phyloP scores from a whole-genome alignment of 2,113 vertebrate species.

The Scalopus aquaticus region DNA sequence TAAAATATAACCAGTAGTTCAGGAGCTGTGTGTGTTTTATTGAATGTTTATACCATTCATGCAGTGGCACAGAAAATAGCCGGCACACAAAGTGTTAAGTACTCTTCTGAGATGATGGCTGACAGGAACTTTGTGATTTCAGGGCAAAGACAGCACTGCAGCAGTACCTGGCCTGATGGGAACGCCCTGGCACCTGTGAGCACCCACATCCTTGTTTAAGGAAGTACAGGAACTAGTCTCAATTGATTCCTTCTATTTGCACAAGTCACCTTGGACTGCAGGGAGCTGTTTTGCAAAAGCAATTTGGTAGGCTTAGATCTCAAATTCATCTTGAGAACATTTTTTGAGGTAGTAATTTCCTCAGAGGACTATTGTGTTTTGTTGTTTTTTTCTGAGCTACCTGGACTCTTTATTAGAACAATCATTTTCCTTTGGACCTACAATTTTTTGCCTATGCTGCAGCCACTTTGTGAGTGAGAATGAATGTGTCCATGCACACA shows the following conservation, averaged over 20 bases:
- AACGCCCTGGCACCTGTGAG: conserved; percentile 75
- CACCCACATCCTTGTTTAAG: conserved; percentile 83
- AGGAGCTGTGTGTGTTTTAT: too few relatives aligned
- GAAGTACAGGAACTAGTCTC: conserved; percentile 85
- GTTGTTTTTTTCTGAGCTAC: conserved; percentile 85
- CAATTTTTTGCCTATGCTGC: conserved; percentile 90
- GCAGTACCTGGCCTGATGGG: conserved; percentile 97
- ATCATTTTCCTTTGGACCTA: conserved; percentile 87
- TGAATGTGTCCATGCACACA: conserved; percentile 32
- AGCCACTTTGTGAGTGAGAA: conserved; percentile 84
- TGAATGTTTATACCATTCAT: too few relatives aligned
- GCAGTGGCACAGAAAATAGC: too few relatives aligned
- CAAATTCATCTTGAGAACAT: conserved; percentile 87
- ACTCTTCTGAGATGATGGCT: conserved; percentile 18
- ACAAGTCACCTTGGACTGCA: conserved; percentile 93
- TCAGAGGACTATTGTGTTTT: conserved; percentile 84
- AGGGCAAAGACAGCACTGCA: conserved; percentile 99
- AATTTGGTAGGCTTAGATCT: conserved; percentile 88
- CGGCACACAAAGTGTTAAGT: too few relatives aligned
- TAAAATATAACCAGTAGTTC: too few relatives aligned
- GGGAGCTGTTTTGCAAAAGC: conserved; percentile 90
- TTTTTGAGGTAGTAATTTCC: conserved; percentile 87
- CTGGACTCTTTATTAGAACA: conserved; percentile 88
- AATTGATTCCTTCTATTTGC: conserved; percentile 89
- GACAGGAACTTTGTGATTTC: conserved; percentile 79